Base-by-base conservation (phyloP, 2,888 invertebrate genomes). In the Aproaerema taeniolella region DNA sequence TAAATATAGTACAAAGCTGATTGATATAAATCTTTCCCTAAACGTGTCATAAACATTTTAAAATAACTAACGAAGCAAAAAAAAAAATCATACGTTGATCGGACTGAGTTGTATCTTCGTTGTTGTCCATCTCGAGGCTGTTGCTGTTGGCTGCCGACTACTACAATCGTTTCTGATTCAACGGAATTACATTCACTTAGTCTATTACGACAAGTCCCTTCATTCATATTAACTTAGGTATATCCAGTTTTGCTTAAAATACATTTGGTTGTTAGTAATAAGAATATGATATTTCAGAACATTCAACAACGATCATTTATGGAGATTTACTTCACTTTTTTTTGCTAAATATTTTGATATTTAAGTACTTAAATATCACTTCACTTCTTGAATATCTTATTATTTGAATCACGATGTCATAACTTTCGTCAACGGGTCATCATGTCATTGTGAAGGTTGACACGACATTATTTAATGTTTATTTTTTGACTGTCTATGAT, bases 31-130 rank as follows among this genome's bases (percentile, higher is more conserved):
- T 85, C 83, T 55, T 60, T 70, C 8, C 59, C 50, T 58, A 82
- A 62, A 37, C 83, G 77, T 36, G 42, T 46, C 10, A 63, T 36
- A 50, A 73, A 80, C 70, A 74, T 73, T 67, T 55, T 62, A 47
- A 60, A 49, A 50, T 81, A 80, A 57, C 43, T 49, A 55, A 70
- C 50, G 41, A 72, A 69, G 66, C 66, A 75, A 61, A 1, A 38
- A 31, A 38, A 31, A 10, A 11, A 61, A 58, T 67, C 81, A 68
- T 83, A 83, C 82, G 68, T 72, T 51, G 76, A 46, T 41, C 57
- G 51, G 13, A 52, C n/a, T n/a, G 26, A 20, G 7, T 3, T 30
- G 10, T 30, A 3, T 8, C 8, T 2, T 6, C 3, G 2, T 28
- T 28, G 28, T 41, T 63, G 50, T 59, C 46, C 69, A 68, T 67